A percentile compares a stretch with the other conserved stretches of the same genome.
Conservation (phyloP, 2,888 invertebrate genomes). For the Dicycla oo region DNA sequence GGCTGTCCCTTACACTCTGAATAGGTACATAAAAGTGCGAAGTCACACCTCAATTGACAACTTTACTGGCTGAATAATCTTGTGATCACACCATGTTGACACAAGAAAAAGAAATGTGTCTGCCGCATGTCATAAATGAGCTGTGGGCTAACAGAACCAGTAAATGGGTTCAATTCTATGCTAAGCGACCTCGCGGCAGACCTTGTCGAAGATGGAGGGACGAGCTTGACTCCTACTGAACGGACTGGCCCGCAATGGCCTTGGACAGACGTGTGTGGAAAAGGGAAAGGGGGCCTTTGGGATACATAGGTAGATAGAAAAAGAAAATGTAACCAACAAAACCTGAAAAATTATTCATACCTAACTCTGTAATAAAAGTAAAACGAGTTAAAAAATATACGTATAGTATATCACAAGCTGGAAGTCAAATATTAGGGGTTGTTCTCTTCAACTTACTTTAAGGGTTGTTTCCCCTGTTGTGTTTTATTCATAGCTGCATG, state of each 20-base stretch:
- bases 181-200: neutral
- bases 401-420: conserved; percentile 6
- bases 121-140: too few species aligned
- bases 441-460: conserved; percentile 40
- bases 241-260: neutral
- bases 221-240: neutral
- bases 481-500: conserved; percentile 60
- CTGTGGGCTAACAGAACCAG: too few species aligned
- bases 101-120: too few species aligned
- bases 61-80: neutral
- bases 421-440: conserved; percentile 33
- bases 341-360: too few species aligned
- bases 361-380: neutral
- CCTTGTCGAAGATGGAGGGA: neutral
- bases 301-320: too few species aligned
- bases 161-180: too few species aligned
- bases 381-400: neutral
- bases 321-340: too few species aligned
- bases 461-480: conserved; percentile 52
- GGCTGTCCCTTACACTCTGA: too few species aligned
- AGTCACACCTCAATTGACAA: neutral
- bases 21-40: too few species aligned
- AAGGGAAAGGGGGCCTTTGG: neutral
- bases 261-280: neutral
- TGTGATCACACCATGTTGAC: neutral